A percentile compares a stretch with the other conserved stretches of the same genome.
Conservation (phyloP, 1,140 invertebrate species). For the Drosophila miranda region DNA sequence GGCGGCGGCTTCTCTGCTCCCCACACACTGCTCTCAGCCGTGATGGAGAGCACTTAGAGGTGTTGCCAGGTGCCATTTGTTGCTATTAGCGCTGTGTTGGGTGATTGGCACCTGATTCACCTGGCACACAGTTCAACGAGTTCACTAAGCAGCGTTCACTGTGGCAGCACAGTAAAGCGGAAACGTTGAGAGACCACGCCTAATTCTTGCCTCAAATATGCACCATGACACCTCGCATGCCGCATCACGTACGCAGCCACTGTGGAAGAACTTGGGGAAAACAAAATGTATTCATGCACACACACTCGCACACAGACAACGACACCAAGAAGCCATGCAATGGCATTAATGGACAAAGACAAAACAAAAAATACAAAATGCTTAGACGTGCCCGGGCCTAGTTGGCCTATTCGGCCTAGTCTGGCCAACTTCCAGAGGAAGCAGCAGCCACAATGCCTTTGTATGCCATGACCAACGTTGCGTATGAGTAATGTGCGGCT, state of each 20-base stretch:
- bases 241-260: conserved; percentile 39
- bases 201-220: conserved; percentile 45
- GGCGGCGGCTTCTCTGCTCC: conserved; percentile 31
- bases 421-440: conserved; percentile 10
- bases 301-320: conserved; percentile 11
- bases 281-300: conserved; percentile 26
- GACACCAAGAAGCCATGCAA: conserved; percentile 55
- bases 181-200: conserved; percentile 36
- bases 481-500: conserved; percentile 76
- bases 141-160: conserved; percentile 27
- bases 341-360: conserved; percentile 62
- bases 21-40: not conserved
- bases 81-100: conserved; percentile 38
- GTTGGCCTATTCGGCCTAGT: not conserved
- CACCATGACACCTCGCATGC: conserved; percentile 17
- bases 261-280: conserved; percentile 19
- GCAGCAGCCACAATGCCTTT: conserved; percentile 41
- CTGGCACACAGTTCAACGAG: conserved; percentile 42
- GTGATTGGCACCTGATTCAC: conserved; percentile 42
- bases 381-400: conserved; percentile 56
- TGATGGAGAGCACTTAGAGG: conserved; percentile 67
- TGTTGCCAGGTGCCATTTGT: conserved; percentile 43
- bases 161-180: conserved; percentile 17
- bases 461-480: conserved; percentile 46
- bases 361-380: conserved; percentile 56